Evolutionary conservation across 2,797 vertebrate genomes (phyloP), one percentile per base, ranked within the genome.

Genomic region (Muscicapa striata): DNA sequence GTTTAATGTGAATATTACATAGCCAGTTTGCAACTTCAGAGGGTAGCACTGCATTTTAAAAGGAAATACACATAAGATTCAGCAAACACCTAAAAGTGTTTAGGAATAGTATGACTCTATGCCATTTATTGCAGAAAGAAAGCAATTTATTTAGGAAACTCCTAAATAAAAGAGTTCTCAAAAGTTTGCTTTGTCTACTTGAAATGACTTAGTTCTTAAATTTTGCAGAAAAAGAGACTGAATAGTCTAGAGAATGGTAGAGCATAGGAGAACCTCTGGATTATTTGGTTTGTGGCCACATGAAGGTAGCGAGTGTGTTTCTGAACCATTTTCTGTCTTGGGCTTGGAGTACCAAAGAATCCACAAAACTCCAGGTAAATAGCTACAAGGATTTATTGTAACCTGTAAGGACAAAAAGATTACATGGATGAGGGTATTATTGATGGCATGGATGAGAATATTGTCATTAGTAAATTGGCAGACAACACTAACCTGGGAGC

Each of bases 401-500:
- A n/a, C 5, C 19, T 48, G 5, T 9, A 57, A 82, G 49, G 27
- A 59, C 11, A 78, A 38, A 81, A 57, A 38, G 1, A 77, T 43
- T 10, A 18, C 19, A 23, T 41, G 46, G 46, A 41, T 40, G 15
- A 40, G 6, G 29, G 17, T 26, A 26, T 26, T 12, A 26, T 19
- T 46, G 2, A 75, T 59, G 13, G 26, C 5, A 21, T 13, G 23
- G 30, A 18, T 43, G 15, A 36, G 7, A 26, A 8, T 54, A 30
- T 20, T 24, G 4, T 64, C 26, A 45, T 52, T 36, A 52, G 12
- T 10, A 63, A 43, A 34, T 36, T 43, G 52, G 24, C 3, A 1
- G 32, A 30, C 20, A 4, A 6, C 9, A 7, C 32, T 34, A 19
- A 23, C 1, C 15, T 51, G 30, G 19, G 19, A 22, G 15, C 0